These are phyloP conservation scores for Drosophila pseudoobscura DNA, from an alignment of 1,140 invertebrate genomes.

Conservation along the genomic window DNA sequence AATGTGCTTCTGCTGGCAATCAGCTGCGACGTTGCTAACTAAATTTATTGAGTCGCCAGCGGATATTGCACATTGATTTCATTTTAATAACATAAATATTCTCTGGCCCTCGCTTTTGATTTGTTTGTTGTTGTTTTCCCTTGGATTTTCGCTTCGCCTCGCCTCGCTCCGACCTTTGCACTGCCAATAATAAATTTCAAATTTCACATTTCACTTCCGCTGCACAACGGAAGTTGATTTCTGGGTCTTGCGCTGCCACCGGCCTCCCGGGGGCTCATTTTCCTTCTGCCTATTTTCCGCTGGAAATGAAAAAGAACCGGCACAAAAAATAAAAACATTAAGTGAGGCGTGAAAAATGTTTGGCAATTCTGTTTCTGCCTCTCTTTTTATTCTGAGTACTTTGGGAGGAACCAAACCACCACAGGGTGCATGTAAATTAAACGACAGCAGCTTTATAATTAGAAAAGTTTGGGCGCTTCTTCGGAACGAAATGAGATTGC, in stretches of 20 bases:
- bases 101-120: not conserved
- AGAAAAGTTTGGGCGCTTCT: constrained; percentile 49
- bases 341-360: constrained; percentile 56
- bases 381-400: not conserved
- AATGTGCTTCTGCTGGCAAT: constrained; percentile 27
- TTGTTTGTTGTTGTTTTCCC: constrained; percentile 6
- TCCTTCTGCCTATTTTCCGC: constrained; percentile 45
- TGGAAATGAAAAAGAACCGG: constrained; percentile 4
- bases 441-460: constrained; percentile 56
- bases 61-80: constrained; percentile 68
- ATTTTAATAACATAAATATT: constrained; percentile 68
- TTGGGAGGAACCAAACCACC: constrained; percentile 1
- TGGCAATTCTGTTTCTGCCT: constrained; percentile 32
- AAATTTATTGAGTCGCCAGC: constrained; percentile 57
- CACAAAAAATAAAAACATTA: constrained; percentile 28
- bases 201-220: constrained; percentile 74
- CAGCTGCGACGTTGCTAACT: constrained; percentile 37
- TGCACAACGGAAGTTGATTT: constrained; percentile 64
- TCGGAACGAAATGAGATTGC: constrained; percentile 27
- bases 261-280: constrained; percentile 14
- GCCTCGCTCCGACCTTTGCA: constrained; percentile 20
- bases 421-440: constrained; percentile 48
- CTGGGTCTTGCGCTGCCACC: constrained; percentile 15
- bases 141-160: not conserved
- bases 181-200: constrained; percentile 66